Evolutionary conservation across 2,797 vertebrate genomes (phyloP), one percentile per base, ranked within the genome.

Genomic region (Spinibarbus caldwelli): DNA sequence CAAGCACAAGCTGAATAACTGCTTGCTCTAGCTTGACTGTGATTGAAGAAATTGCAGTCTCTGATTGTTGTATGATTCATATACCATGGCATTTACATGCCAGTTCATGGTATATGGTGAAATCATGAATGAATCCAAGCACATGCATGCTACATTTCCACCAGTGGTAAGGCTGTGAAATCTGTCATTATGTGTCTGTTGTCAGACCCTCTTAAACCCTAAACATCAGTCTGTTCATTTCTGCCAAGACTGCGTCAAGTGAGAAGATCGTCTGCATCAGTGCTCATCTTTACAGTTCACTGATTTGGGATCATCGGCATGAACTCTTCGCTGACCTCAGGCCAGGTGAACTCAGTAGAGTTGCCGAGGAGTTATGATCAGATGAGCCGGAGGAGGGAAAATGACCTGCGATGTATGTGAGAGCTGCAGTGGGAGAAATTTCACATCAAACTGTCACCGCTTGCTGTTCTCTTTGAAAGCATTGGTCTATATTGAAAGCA

Each of bases 181-280:
- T 43, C 68, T 41, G 10, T 68, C 67, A 41, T 41, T 6, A 14
- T 38, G 36, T 68, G 66, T 36, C 66, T 19, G 11, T 15, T 31
- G 43, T 57, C 73, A 77, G 73, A 77, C 17, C 75, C 43, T 15
- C 29, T 54, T 76, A 14, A 76, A 76, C 47, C 10, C 11, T 23
- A 34, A 49, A 54, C 49, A 36, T n/a, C 73, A 52, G 21, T 21
- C 49, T 43, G 45, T 71, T 71, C 12, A 15, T 71, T 71, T 71
- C 68, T 15, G 12, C 23, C 68, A 41, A 31, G 2, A 57, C 3
- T 23, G 19, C 19, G 5, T 31, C 8, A 64, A n/a, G n/a, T n/a
- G 47, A 77, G 49, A 41, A 43, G 26, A 72, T 72, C 6, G 29
- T 72, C n/a, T 59, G 49, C 49, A 72, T 72, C 36, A 23, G n/a